Evolutionary conservation across 1,140 invertebrate species (phyloP).

Genomic region (Lysiphlebus fabarum): DNA sequence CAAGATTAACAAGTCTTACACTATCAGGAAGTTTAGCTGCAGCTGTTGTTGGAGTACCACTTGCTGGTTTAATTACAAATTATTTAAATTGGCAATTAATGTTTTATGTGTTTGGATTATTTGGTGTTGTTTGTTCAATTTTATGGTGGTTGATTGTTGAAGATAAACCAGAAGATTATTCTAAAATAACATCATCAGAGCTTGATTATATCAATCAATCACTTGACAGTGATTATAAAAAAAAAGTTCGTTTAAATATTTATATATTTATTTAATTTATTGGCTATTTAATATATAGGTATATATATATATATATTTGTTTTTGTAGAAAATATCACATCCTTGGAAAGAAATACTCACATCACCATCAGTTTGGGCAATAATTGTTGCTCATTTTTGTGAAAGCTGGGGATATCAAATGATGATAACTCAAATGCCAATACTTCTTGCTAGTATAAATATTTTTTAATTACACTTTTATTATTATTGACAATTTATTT

Average conservation of each 20-base stretch:
- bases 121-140: slow-evolving; percentile 69
- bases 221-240: slow-evolving; percentile 28
- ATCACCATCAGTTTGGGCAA: slow-evolving; percentile 85
- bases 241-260: slow-evolving; percentile 23
- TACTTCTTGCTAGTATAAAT: slow-evolving; percentile 76
- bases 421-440: slow-evolving; percentile 83
- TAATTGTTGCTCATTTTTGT: slow-evolving; percentile 84
- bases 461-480: background rate
- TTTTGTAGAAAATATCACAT: slow-evolving; percentile 57
- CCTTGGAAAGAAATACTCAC: slow-evolving; percentile 80
- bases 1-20: slow-evolving; percentile 70
- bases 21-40: slow-evolving; percentile 82
- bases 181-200: slow-evolving; percentile 70
- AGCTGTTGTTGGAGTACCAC: slow-evolving; percentile 75
- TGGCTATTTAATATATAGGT: slow-evolving; percentile 23
- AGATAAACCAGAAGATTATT: slow-evolving; percentile 74
- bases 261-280: too few species aligned
- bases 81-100: slow-evolving; percentile 79
- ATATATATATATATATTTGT: too few species aligned
- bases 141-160: slow-evolving; percentile 70
- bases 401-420: slow-evolving; percentile 98
- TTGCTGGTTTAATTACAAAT: slow-evolving; percentile 69
- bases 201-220: slow-evolving; percentile 69
- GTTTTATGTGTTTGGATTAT: slow-evolving; percentile 82
- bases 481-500: too few species aligned